Percentiles rank a stretch among this genome's conserved stretches.
These are phyloP conservation scores for Caenorhabditis doughertyi DNA, from an alignment of 2,888 invertebrate genomes.

Conservation along the genomic window DNA sequence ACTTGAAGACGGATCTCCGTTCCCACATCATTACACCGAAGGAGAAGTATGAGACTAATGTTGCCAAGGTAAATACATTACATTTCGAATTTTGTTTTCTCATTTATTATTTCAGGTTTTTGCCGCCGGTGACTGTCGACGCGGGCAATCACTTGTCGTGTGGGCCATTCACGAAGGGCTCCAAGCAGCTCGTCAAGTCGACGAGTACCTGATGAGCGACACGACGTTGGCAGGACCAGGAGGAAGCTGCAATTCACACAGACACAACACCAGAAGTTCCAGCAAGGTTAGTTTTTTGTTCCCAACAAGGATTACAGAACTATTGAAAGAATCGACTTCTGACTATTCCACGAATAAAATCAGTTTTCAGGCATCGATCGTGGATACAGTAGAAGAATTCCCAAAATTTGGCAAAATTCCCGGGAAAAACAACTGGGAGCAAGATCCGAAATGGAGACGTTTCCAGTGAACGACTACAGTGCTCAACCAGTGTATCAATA, in stretches of 20 bases:
- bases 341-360: no score
- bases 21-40: slow-evolving; percentile 92
- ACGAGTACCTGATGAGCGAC: slow-evolving; percentile 88
- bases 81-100: not conserved
- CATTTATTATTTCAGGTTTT: slow-evolving; percentile 70
- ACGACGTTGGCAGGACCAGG: slow-evolving; percentile 94
- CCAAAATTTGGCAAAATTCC: no score
- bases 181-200: slow-evolving; percentile 96
- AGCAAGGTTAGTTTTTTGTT: no score
- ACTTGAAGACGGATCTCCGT: slow-evolving; percentile 91
- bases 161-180: slow-evolving; percentile 99
- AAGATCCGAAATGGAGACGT: no score
- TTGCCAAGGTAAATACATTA: slow-evolving; percentile 87
- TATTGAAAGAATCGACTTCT: no score
- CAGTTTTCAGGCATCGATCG: no score
- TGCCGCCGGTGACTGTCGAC: slow-evolving; percentile 90
- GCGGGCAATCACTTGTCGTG: slow-evolving; percentile 98
- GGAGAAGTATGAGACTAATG: slow-evolving; percentile 89
- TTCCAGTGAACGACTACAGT: slow-evolving; percentile 50
- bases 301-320: no score
- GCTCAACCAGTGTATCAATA: not conserved
- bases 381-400: no score
- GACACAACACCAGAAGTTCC: no score
- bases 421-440: no score
- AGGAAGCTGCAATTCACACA: slow-evolving; percentile 84